These are phyloP conservation scores for Coboldia fuscipes DNA, from an alignment of 1,140 invertebrate species.

Conservation along the genomic window DNA sequence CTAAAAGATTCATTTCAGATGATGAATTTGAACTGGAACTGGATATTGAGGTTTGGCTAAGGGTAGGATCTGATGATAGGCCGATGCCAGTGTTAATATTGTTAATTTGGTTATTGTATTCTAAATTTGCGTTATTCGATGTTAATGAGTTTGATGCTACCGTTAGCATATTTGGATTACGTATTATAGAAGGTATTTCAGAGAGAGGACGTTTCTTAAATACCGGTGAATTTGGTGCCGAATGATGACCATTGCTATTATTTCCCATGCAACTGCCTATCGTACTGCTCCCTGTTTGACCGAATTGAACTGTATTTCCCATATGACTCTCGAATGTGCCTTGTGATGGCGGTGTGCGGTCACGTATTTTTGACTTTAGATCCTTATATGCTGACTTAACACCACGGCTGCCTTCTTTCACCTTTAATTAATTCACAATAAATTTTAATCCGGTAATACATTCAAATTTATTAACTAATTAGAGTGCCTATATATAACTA, in stretches of 20 bases:
- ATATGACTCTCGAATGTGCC: slow-evolving; percentile 12
- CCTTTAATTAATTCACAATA: slow-evolving; percentile 21
- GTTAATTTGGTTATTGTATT: not conserved
- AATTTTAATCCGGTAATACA: no score
- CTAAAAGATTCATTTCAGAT: slow-evolving; percentile 21
- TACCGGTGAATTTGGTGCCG: slow-evolving; percentile 43
- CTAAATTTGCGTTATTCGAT: not conserved
- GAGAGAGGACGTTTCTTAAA: slow-evolving; percentile 25
- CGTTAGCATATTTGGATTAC: not conserved
- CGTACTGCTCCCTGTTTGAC: slow-evolving; percentile 20
- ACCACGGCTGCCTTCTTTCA: slow-evolving; percentile 53
- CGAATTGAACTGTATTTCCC: no score
- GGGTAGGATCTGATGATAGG: slow-evolving; percentile 15
- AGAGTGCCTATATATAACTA: no score
- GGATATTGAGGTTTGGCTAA: slow-evolving; percentile 17
- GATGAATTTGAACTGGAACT: slow-evolving; percentile 19
- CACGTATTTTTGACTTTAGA: slow-evolving; percentile 35
- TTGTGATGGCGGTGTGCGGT: slow-evolving; percentile 19
- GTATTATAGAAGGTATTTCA: slow-evolving; percentile 9
- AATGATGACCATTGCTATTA: slow-evolving; percentile 27
- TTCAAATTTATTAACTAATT: no score
- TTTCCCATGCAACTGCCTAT: slow-evolving; percentile 18
- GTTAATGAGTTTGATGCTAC: not conserved
- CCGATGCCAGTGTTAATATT: slow-evolving; percentile 3
- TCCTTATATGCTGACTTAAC: slow-evolving; percentile 53